Conservation (phyloP, 1,140 invertebrate genomes). For the Ephestia elutella region DNA sequence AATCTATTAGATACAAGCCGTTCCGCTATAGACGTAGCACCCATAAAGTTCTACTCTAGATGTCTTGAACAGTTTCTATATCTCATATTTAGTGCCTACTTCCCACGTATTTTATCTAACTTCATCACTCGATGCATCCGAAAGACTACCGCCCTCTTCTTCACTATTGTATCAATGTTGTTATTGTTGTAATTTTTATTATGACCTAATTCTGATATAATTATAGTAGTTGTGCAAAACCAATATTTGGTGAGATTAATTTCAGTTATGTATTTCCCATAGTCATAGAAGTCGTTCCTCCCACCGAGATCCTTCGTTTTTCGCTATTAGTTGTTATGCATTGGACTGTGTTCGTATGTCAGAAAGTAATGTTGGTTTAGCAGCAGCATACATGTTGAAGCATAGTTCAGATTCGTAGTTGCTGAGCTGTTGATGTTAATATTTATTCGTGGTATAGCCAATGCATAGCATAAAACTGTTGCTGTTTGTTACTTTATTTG, state of each 20-base stretch:
- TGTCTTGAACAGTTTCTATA: constrained; percentile 24
- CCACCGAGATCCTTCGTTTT: constrained; percentile 12
- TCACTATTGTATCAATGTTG: constrained; percentile 73
- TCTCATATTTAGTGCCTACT: constrained; percentile 20
- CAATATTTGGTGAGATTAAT: constrained; percentile 15
- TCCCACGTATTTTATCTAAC: constrained; percentile 32
- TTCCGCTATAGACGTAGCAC: constrained; percentile 31
- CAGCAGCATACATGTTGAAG: not conserved
- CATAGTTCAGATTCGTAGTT: not conserved
- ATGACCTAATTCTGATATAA: constrained; percentile 16
- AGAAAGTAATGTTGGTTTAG: not conserved
- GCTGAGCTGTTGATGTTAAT: not conserved
- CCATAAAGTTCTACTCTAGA: constrained; percentile 25
- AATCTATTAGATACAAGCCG: constrained; percentile 25
- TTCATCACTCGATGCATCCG: constrained; percentile 51
- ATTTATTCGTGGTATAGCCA: not conserved
- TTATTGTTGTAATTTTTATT: constrained; percentile 26
- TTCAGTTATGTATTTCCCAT: constrained; percentile 9
- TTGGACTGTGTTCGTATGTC: constrained; percentile 11
- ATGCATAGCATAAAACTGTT: constrained; percentile 5
- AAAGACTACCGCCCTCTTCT: constrained; percentile 64
- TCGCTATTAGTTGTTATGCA: constrained; percentile 18
- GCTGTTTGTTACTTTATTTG: constrained; percentile 9
- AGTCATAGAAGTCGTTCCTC: constrained; percentile 10
- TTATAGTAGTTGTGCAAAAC: constrained; percentile 20